A percentile compares a stretch with the other conserved stretches of the same genome.
Evolutionary conservation across 1,140 invertebrate genomes (phyloP).

Genomic region (Drosophila subpulchrella): DNA sequence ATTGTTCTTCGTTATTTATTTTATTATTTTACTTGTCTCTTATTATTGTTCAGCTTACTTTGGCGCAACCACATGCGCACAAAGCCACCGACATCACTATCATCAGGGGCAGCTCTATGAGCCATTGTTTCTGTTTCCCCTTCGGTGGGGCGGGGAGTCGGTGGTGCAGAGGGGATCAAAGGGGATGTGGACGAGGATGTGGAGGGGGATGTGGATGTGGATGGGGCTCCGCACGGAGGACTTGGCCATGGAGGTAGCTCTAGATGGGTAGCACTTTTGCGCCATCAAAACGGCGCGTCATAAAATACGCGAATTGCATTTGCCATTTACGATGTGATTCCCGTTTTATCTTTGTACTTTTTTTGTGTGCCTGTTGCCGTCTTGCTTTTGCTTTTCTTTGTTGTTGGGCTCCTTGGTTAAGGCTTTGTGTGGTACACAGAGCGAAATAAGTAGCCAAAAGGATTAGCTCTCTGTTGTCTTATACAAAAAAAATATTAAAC

Average conservation of each 20-base stretch:
- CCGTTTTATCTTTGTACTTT: constrained; percentile 44
- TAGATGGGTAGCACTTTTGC: constrained; percentile 71
- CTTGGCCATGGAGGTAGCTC: constrained; percentile 22
- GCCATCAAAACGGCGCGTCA: constrained; percentile 79
- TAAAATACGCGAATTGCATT: constrained; percentile 84
- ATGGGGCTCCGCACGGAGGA: constrained; percentile 14
- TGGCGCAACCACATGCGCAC: constrained; percentile 10
- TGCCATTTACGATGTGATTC: constrained; percentile 79
- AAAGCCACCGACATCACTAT: constrained; percentile 48
- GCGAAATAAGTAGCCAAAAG: constrained; percentile 3
- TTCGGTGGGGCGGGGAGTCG: constrained; percentile 11
- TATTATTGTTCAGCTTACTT: constrained; percentile 76
- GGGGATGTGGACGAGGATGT: neutral
- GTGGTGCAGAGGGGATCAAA: neutral
- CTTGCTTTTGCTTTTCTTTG: constrained; percentile 44
- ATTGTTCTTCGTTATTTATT: constrained; percentile 82
- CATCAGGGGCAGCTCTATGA: constrained; percentile 34
- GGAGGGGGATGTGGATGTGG: constrained; percentile 3
- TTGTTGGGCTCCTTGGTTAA: constrained; percentile 40
- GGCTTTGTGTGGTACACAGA: constrained; percentile 32
- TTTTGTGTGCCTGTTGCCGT: constrained; percentile 39
- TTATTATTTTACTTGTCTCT: constrained; percentile 81
- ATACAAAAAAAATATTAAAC: no score
- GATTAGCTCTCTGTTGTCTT: no score
- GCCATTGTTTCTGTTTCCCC: constrained; percentile 46